phyloP scores from a whole-genome alignment of 2,888 invertebrate genomes.

The Philopedon plagiatum region DNA sequence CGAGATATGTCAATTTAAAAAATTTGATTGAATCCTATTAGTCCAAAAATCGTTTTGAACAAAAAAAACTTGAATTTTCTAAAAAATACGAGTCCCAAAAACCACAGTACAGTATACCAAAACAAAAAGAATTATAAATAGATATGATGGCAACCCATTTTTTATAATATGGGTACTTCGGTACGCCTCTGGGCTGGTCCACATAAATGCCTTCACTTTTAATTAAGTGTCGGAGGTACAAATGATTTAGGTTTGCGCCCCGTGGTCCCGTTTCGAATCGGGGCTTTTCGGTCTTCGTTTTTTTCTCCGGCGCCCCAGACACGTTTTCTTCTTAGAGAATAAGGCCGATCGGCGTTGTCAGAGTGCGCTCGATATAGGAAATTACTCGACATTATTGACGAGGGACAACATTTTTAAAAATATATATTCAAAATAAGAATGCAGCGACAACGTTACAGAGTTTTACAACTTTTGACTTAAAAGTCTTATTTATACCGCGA shows the following conservation, averaged over 20 bases:
- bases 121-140: background rate
- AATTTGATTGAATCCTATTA: no score
- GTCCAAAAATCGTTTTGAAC: no score
- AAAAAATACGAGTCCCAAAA: no score
- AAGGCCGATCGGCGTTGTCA: background rate
- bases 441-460: no score
- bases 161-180: background rate
- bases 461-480: no score
- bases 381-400: no score
- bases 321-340: slow-evolving; percentile 13
- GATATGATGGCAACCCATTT: background rate
- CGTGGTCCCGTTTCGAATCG: slow-evolving; percentile 56
- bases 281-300: slow-evolving; percentile 30
- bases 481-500: no score
- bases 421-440: no score
- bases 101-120: background rate
- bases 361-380: background rate
- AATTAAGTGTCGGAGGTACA: slow-evolving; percentile 62
- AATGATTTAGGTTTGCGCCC: slow-evolving; percentile 62
- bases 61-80: no score
- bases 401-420: no score
- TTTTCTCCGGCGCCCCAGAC: slow-evolving; percentile 38
- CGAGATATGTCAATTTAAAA: no score
- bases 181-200: slow-evolving; percentile 40
- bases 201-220: slow-evolving; percentile 55